Evolutionary conservation across 1,140 invertebrate genomes (phyloP).

Genomic region (Acromyrmex heyeri): DNA sequence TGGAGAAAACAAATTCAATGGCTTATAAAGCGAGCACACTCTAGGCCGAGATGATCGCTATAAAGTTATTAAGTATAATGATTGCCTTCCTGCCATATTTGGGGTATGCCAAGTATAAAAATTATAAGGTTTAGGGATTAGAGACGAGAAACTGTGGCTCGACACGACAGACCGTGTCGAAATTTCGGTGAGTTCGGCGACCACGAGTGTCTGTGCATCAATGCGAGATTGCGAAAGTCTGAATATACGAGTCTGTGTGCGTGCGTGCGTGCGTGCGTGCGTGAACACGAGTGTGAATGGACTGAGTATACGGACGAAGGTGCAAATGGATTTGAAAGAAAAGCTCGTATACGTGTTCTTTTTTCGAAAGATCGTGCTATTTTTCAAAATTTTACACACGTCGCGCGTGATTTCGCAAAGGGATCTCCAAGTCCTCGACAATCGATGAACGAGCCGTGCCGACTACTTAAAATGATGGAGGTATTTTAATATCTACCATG

Average conservation of each 20-base stretch:
- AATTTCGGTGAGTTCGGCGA: slow-evolving; percentile 77
- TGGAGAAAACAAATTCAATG: slow-evolving; percentile 74
- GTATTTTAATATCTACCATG: slow-evolving; percentile 20
- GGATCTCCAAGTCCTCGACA: slow-evolving; percentile 80
- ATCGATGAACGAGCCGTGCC: slow-evolving; percentile 76
- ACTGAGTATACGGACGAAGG: slow-evolving; percentile 26
- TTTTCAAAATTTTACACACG: slow-evolving; percentile 86
- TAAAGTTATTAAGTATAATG: slow-evolving; percentile 86
- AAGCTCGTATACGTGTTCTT: slow-evolving; percentile 75
- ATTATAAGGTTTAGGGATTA: slow-evolving; percentile 86
- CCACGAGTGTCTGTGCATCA: slow-evolving; percentile 54
- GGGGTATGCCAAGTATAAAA: slow-evolving; percentile 88
- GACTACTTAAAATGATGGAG: slow-evolving; percentile 29
- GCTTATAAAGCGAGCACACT: slow-evolving; percentile 70
- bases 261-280: neutral
- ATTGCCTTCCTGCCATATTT: slow-evolving; percentile 88
- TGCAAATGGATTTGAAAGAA: slow-evolving; percentile 57
- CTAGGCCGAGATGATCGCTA: slow-evolving; percentile 76
- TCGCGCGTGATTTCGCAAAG: slow-evolving; percentile 79
- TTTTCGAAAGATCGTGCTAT: slow-evolving; percentile 84
- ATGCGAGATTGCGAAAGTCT: slow-evolving; percentile 38
- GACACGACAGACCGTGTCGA: slow-evolving; percentile 75
- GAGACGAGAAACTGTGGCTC: slow-evolving; percentile 76
- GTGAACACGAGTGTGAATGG: slow-evolving; percentile 52
- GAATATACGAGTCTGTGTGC: slow-evolving; percentile 14